A percentile compares a stretch with the other conserved stretches of the same genome.
These are phyloP conservation scores for Crocallis elinguaria DNA, from an alignment of 2,888 invertebrate species.

Conservation along the genomic window DNA sequence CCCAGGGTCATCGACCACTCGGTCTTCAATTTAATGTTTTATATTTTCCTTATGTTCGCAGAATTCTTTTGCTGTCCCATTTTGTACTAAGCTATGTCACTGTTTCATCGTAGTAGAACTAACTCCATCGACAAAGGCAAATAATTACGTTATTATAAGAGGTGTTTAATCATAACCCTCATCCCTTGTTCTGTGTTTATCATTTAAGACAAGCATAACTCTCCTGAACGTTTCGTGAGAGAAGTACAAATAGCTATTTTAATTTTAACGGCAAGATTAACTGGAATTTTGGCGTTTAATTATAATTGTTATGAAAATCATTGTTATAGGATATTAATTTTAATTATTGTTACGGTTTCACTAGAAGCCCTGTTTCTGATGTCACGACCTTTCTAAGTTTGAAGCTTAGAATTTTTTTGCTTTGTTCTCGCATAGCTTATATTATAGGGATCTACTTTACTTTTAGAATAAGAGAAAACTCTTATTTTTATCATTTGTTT, in stretches of 20 bases:
- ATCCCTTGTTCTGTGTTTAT: constrained; percentile 10
- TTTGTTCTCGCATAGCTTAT: too few species aligned
- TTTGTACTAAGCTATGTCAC: background rate
- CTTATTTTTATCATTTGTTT: too few species aligned
- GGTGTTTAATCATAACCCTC: constrained; percentile 12
- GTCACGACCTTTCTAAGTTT: too few species aligned
- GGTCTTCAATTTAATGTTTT: too few species aligned
- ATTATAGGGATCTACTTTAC: too few species aligned
- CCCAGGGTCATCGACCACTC: too few species aligned
- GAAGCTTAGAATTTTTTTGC: too few species aligned
- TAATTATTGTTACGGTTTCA: too few species aligned
- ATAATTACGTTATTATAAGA: constrained; percentile 3
- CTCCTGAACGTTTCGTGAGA: background rate
- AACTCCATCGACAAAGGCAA: constrained; percentile 1
- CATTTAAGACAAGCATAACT: constrained; percentile 1
- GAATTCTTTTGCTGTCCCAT: background rate
- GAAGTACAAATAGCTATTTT: background rate
- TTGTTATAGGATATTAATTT: too few species aligned
- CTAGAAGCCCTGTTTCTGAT: too few species aligned
- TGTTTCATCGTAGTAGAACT: background rate
- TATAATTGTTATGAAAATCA: background rate
- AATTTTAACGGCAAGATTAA: background rate
- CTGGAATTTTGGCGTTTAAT: background rate
- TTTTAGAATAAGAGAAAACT: too few species aligned
- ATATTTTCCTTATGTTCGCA: background rate